Percentiles rank a stretch among this genome's conserved stretches.
phyloP scores from a whole-genome alignment of 2,888 invertebrate genomes.

The Craniophora ligustri region DNA sequence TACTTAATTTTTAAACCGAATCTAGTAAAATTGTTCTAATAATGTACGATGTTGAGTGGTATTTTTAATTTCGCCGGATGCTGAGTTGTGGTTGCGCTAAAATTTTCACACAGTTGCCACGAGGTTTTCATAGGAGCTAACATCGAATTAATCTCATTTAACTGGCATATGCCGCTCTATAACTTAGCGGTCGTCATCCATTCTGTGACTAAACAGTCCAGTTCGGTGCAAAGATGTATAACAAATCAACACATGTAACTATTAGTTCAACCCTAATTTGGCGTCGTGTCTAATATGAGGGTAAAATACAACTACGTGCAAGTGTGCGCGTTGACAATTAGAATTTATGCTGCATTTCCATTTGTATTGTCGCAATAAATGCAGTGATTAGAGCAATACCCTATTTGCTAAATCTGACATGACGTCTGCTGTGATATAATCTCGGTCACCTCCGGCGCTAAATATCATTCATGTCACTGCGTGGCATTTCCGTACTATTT shows the following conservation, averaged over 20 bases:
- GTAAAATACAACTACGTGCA: not conserved
- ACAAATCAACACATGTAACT: slow-evolving; percentile 16
- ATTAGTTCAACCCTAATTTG: slow-evolving; percentile 18
- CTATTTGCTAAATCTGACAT: slow-evolving; percentile 6
- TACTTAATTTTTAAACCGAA: slow-evolving; percentile 49
- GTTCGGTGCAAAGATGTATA: not conserved
- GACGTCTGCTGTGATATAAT: slow-evolving; percentile 49
- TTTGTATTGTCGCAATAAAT: not conserved
- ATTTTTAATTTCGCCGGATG: slow-evolving; percentile 7
- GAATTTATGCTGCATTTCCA: no score
- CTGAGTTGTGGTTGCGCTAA: slow-evolving; percentile 16
- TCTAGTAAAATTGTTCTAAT: slow-evolving; percentile 42
- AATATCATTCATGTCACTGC: slow-evolving; percentile 36
- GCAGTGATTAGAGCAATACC: not conserved
- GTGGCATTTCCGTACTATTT: slow-evolving; percentile 56
- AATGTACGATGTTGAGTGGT: slow-evolving; percentile 9
- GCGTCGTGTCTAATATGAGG: slow-evolving; percentile 11
- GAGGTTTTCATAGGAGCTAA: not conserved
- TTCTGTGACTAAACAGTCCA: not conserved
- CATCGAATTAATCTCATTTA: not conserved
- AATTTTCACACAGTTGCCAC: slow-evolving; percentile 24
- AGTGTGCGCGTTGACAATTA: no score
- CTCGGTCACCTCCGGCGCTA: slow-evolving; percentile 34
- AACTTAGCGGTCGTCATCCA: slow-evolving; percentile 1
- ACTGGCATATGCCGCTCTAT: not conserved